Conservation (phyloP, 2,113 vertebrate species). For the Pedionomus torquatus region DNA sequence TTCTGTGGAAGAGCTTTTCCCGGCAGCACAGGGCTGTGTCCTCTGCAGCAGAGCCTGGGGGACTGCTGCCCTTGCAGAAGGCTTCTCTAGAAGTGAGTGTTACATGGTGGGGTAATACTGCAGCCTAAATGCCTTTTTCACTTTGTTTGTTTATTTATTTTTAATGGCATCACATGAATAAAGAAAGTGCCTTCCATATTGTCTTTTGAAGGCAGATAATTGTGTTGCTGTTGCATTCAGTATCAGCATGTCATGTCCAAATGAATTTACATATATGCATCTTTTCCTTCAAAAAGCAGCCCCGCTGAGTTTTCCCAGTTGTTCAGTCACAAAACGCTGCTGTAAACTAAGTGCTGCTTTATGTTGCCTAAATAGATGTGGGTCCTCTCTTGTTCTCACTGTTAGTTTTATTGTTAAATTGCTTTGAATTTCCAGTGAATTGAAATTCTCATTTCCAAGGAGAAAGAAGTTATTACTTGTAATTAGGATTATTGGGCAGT, state of each 20-base stretch:
- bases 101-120: not conserved
- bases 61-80: slow-evolving; percentile 54
- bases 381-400: not conserved
- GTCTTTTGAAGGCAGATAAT: not conserved
- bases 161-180: not conserved
- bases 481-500: slow-evolving; percentile 3
- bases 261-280: not conserved
- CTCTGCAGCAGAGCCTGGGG: not conserved
- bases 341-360: slow-evolving; percentile 2
- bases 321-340: slow-evolving; percentile 16
- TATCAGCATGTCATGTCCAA: not conserved
- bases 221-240: not conserved
- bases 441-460: not conserved
- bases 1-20: slow-evolving; percentile 20
- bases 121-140: not conserved
- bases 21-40: fast-evolving
- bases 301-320: not conserved
- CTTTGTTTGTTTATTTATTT: slow-evolving; percentile 23
- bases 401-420: slow-evolving; percentile 32
- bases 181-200: not conserved
- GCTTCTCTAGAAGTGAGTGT: not conserved
- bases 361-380: slow-evolving; percentile 9
- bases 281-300: slow-evolving; percentile 1
- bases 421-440: slow-evolving; percentile 19
- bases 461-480: slow-evolving; percentile 13